Percentiles rank a stretch among this genome's conserved stretches.
Conservation (phyloP, 2,797 vertebrate species). For the Linurgus olivaceus region DNA sequence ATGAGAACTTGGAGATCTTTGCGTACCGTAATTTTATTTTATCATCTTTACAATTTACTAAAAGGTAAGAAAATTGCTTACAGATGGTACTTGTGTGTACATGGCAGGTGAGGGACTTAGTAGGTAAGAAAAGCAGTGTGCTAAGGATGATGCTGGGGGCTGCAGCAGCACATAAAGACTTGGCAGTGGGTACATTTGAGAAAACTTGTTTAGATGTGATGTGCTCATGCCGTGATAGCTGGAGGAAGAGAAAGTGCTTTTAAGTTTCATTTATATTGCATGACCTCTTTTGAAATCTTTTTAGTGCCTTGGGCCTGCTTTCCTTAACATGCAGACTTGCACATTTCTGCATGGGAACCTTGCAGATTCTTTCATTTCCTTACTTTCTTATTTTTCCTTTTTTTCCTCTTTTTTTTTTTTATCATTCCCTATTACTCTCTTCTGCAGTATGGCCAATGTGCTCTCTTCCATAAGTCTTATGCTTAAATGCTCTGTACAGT, state of each 20-base stretch:
- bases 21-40: neutral
- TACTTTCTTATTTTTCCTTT: neutral
- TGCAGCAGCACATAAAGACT: neutral
- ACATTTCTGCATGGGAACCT: neutral
- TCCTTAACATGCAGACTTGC: neutral
- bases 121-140: neutral
- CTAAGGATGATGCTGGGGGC: fast-evolving
- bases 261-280: neutral
- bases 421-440: neutral
- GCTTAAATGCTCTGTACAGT: neutral
- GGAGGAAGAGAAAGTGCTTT: neutral
- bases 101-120: neutral
- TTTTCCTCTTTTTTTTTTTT: neutral
- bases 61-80: neutral
- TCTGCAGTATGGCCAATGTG: neutral
- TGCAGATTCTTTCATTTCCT: neutral
- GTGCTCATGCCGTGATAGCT: neutral
- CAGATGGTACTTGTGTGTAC: neutral
- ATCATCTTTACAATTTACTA: neutral
- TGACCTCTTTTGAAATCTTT: neutral
- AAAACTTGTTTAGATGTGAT: neutral
- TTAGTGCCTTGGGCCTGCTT: neutral
- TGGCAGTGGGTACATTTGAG: neutral
- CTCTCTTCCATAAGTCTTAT: neutral
- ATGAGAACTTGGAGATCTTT: neutral